phyloP scores from a whole-genome alignment of 2,888 invertebrate species.

The Spatulosminthurus flaviceps region DNA sequence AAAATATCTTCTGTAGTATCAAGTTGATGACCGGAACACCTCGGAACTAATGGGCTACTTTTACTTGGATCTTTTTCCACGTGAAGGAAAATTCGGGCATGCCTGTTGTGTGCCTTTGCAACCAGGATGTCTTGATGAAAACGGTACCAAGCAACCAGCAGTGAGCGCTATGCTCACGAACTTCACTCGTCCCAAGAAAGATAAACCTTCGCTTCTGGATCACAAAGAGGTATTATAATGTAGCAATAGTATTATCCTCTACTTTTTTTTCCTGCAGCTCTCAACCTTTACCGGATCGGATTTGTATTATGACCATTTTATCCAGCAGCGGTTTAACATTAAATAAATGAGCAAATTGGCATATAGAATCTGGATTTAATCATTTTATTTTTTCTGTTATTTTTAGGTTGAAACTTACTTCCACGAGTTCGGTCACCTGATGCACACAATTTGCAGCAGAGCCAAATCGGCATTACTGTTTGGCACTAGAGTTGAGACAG shows the following conservation, averaged over 20 bases:
- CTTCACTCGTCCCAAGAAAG: constrained; percentile 68
- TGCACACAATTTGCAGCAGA: constrained; percentile 69
- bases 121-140: constrained; percentile 60
- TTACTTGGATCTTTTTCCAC: constrained; percentile 68
- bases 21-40: constrained; percentile 66
- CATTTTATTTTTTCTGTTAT: neutral
- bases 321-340: neutral
- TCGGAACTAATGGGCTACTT: constrained; percentile 68
- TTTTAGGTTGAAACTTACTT: constrained; percentile 67
- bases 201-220: constrained; percentile 68
- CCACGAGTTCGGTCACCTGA: constrained; percentile 70
- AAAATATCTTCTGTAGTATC: constrained; percentile 65
- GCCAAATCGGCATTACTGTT: constrained; percentile 67
- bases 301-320: too few species aligned
- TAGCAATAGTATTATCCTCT: too few species aligned
- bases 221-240: constrained; percentile 67
- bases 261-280: too few species aligned
- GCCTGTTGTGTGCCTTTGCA: constrained; percentile 68
- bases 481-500: constrained; percentile 68
- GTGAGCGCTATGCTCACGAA: constrained; percentile 69
- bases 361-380: neutral
- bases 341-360: neutral
- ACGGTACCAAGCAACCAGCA: constrained; percentile 65
- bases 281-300: too few species aligned
- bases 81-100: constrained; percentile 69